phyloP scores from a whole-genome alignment of 2,888 invertebrate genomes.

The Drosophila formosana region DNA sequence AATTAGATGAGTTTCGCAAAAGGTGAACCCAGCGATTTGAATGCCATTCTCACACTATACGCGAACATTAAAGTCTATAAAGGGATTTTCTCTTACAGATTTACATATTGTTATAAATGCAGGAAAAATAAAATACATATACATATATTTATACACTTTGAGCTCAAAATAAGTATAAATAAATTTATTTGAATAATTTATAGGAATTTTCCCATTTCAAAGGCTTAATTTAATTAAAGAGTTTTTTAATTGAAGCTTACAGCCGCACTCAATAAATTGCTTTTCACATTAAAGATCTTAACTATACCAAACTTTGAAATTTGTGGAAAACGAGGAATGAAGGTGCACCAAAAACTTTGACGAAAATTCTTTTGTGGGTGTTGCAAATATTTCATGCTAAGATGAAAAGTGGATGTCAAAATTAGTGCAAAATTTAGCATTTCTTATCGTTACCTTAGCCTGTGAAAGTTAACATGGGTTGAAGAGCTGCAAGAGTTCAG shows the following conservation, averaged over 20 bases:
- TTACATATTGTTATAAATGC: not conserved
- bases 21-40: slow-evolving; percentile 39
- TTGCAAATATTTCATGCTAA: slow-evolving; percentile 16
- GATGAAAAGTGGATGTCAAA: not conserved
- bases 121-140: not conserved
- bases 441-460: not conserved
- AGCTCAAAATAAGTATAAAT: no score
- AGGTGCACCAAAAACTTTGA: slow-evolving; percentile 5
- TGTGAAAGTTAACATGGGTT: slow-evolving; percentile 1
- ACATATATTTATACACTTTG: no score
- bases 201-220: no score
- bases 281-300: no score
- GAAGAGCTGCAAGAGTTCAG: not conserved
- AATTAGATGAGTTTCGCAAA: slow-evolving; percentile 53
- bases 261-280: no score
- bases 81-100: not conserved
- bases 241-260: not conserved
- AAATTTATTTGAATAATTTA: no score
- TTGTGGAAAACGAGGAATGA: not conserved
- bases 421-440: slow-evolving; percentile 2
- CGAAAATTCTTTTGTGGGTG: slow-evolving; percentile 7
- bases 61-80: not conserved
- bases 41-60: slow-evolving; percentile 24
- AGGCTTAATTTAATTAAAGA: no score
- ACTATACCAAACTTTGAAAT: not conserved